Base-by-base conservation (phyloP, 2,888 invertebrate species). In the Scaptodrosophila latifasciaeformis region DNA sequence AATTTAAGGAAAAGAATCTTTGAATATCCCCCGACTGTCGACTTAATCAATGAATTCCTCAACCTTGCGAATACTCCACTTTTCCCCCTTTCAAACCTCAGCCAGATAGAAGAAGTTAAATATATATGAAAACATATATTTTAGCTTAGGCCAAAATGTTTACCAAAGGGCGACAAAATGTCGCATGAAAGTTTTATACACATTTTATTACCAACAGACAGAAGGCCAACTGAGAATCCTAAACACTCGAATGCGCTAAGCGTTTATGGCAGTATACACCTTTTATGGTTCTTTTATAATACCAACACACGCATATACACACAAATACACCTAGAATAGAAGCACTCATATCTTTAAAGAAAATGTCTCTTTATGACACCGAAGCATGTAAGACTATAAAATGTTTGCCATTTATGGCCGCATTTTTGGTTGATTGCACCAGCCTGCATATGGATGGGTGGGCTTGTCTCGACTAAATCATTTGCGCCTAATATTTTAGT, bases 171-270 rank as follows among this genome's bases (percentile, higher is more conserved):
- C 27, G 27, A 27, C 5, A 79, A 72, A 79, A 78, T 78, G 72
- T 77, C 72, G 66, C 55, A 59, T 63, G 77, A 65, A 76, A 72
- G 76, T 79, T 79, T 79, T 76, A 72, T 76, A 70, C 77, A 76
- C 79, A 76, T 72, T 72, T 79, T 76, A 72, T 69, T 64, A 55
- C 76, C 55, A 44, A 50, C 52, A 39, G 51, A 59, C 43, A 34
- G 43, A 46, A 53, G 21, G 15, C 6, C 21, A n/a, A n/a, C n/a
- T n/a, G n/a, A n/a, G n/a, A n/a, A n/a, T n/a, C n/a, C n/a, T n/a
- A 7, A n/a, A 27, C 48, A 49, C 49, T 13, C 49, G 15, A 12
- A 12, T 35, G 12, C 3, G 35, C 50, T 47, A 68, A 72, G 72
- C 71, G 65, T 72, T 72, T 78, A 72, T 65, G 60, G 69, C 54